A percentile compares a stretch with the other conserved stretches of the same genome.
phyloP scores from a whole-genome alignment of 1,140 invertebrate species.

The Pantala flavescens region DNA sequence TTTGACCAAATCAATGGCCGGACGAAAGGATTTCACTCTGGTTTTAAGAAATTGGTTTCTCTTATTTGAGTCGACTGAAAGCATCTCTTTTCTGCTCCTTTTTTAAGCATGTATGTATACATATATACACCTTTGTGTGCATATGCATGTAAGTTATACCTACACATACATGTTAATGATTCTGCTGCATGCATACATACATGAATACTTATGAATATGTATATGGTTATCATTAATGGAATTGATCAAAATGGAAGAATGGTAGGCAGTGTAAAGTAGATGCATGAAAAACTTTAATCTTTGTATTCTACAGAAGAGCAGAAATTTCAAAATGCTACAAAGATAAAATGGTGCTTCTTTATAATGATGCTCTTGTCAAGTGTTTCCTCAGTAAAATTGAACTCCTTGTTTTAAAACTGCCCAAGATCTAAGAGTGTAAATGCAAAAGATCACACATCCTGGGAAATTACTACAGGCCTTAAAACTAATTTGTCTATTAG shows the following conservation, averaged over 20 bases:
- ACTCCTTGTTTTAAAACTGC: not conserved
- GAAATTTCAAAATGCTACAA: conserved; percentile 1
- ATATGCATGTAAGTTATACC: too few relatives aligned
- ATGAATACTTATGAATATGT: not conserved
- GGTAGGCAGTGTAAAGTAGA: not conserved
- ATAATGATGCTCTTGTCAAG: not conserved
- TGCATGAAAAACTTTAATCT: not conserved
- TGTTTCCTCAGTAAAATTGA: not conserved
- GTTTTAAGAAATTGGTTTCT: too few relatives aligned
- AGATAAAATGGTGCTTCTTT: not conserved
- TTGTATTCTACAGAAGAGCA: not conserved
- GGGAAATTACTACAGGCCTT: not conserved
- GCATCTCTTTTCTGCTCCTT: too few relatives aligned
- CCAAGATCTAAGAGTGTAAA: not conserved
- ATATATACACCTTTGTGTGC: too few relatives aligned
- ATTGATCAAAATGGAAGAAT: not conserved
- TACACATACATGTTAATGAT: not conserved
- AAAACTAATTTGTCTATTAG: not conserved
- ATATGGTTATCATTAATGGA: not conserved
- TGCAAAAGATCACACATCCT: not conserved
- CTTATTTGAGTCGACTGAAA: too few relatives aligned
- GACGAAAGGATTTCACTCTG: too few relatives aligned
- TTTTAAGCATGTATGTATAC: too few relatives aligned
- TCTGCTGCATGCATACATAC: not conserved
- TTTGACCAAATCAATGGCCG: too few relatives aligned